These are phyloP conservation scores for Proctacanthus coquilletti DNA, from an alignment of 1,140 invertebrate species.

Conservation along the genomic window DNA sequence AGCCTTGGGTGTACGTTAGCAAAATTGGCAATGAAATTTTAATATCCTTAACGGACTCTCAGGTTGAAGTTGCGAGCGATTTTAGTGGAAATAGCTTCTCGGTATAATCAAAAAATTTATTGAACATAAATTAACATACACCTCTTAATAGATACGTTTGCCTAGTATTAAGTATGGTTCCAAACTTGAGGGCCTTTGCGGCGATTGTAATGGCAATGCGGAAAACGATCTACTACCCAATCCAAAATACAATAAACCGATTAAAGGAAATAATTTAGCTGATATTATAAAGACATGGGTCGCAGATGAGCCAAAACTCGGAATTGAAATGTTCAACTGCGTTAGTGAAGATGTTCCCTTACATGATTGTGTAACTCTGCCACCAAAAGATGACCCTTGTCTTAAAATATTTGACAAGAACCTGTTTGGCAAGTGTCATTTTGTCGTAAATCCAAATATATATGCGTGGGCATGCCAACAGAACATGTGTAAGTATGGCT, in stretches of 20 bases:
- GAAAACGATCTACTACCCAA: constrained; percentile 43
- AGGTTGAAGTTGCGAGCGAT: constrained; percentile 34
- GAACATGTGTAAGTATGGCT: constrained; percentile 40
- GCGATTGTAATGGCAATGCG: constrained; percentile 52
- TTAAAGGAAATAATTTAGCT: constrained; percentile 13
- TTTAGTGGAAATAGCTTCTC: constrained; percentile 41
- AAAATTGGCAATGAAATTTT: constrained; percentile 33
- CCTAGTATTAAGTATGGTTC: constrained; percentile 57
- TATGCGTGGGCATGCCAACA: constrained; percentile 52
- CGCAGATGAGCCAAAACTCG: constrained; percentile 31
- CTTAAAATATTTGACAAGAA: constrained; percentile 41
- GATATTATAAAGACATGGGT: constrained; percentile 48
- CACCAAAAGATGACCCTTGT: constrained; percentile 45
- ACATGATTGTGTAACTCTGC: constrained; percentile 35
- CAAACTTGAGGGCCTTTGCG: constrained; percentile 62
- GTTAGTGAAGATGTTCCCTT: constrained; percentile 23
- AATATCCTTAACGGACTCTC: constrained; percentile 30
- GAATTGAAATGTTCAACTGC: constrained; percentile 17
- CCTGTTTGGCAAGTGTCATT: constrained; percentile 55
- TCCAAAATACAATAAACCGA: constrained; percentile 30
- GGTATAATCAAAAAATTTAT: constrained; percentile 25
- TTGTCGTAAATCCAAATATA: constrained; percentile 47
- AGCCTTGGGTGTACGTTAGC: constrained; percentile 35
- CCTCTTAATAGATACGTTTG: constrained; percentile 18
- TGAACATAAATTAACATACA: not conserved